A percentile compares a stretch with the other conserved stretches of the same genome.
Evolutionary conservation across 2,113 vertebrate genomes (phyloP).

Genomic region (Pelecanus crispus): DNA sequence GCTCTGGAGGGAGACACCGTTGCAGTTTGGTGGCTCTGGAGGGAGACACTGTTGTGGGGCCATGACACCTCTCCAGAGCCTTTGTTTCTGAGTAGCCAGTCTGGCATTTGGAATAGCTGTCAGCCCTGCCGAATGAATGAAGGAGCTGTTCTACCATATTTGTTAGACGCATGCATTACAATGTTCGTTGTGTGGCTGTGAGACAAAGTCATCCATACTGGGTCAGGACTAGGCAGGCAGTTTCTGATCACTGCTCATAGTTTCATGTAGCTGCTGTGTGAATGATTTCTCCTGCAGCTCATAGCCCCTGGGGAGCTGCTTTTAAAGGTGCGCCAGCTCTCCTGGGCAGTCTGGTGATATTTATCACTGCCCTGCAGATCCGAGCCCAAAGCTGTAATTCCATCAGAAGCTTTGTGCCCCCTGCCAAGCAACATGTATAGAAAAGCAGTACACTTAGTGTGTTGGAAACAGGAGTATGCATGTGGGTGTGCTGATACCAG

Average conservation of each 20-base stretch:
- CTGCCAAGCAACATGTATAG: not conserved
- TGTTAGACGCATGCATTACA: not conserved
- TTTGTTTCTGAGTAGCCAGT: not conserved
- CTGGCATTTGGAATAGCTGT: not conserved
- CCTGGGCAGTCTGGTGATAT: not conserved
- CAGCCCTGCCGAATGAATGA: not conserved
- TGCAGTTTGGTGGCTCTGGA: not conserved
- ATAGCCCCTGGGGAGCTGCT: not conserved
- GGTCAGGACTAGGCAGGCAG: not conserved
- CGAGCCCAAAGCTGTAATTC: not conserved
- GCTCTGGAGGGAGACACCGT: not conserved
- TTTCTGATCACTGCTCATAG: accelerated
- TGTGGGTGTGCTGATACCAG: not conserved
- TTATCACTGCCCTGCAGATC: not conserved
- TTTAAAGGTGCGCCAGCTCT: not conserved
- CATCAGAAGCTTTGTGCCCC: not conserved
- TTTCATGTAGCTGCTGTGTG: not conserved
- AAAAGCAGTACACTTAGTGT: not conserved
- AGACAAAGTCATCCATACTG: not conserved
- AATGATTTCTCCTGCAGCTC: not conserved
- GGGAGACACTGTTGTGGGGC: not conserved
- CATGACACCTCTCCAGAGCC: not conserved
- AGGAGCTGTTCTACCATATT: not conserved
- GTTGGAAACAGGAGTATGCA: not conserved
- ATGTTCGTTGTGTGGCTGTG: not conserved